Conservation (phyloP, 53 echinoderm and acorn worm species). For the Echinometra lucunter region DNA sequence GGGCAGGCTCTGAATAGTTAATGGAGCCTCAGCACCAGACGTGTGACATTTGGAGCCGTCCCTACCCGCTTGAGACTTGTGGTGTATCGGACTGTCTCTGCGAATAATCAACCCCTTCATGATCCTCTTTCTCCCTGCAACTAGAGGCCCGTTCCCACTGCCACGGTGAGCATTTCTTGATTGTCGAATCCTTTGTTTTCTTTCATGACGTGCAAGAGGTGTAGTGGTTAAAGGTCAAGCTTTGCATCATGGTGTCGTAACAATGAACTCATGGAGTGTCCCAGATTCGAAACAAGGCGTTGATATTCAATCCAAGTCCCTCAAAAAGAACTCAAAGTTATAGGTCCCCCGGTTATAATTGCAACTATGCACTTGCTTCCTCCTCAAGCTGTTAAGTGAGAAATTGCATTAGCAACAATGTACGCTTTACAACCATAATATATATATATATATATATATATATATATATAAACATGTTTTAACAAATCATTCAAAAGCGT, state of each 20-base stretch:
- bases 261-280: neutral
- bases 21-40: neutral
- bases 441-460: too few species aligned
- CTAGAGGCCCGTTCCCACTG: neutral
- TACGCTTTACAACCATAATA: too few species aligned
- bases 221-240: too few species aligned
- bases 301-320: too few species aligned
- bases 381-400: too few species aligned
- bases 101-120: neutral
- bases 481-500: too few species aligned
- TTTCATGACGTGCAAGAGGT: too few species aligned
- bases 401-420: neutral
- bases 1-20: constrained; percentile 10
- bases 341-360: too few species aligned
- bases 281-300: neutral
- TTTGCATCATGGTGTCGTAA: neutral
- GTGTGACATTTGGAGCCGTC: constrained; percentile 41
- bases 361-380: neutral
- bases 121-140: neutral
- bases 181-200: too few species aligned
- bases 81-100: constrained; percentile 47
- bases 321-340: too few species aligned
- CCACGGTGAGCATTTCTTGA: neutral
- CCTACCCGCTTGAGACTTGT: neutral
- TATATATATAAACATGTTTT: too few species aligned